phyloP scores from a whole-genome alignment of 2,113 vertebrate genomes.

The Ophiodon elongatus region DNA sequence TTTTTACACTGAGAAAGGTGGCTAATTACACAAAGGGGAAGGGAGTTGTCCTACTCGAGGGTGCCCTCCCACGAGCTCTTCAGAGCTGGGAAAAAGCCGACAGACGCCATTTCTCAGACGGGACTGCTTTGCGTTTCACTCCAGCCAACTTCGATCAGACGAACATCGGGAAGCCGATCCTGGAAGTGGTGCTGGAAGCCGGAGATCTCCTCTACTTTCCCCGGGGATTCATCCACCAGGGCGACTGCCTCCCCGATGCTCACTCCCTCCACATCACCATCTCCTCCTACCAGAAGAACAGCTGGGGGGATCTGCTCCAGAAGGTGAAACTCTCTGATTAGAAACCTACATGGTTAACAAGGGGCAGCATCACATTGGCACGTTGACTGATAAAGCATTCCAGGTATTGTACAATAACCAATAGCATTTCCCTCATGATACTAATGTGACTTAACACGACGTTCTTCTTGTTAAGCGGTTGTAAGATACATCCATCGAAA shows the following conservation, averaged over 20 bases:
- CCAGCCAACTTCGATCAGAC: slow-evolving; percentile 89
- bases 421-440: not conserved
- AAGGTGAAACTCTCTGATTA: slow-evolving; percentile 77
- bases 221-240: slow-evolving; percentile 96
- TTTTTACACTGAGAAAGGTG: not conserved
- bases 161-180: slow-evolving; percentile 88
- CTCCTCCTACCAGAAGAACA: slow-evolving; percentile 95
- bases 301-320: slow-evolving; percentile 93
- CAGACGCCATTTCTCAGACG: not conserved
- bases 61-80: not conserved
- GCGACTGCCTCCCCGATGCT: slow-evolving; percentile 86
- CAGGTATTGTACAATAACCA: not conserved
- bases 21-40: not conserved
- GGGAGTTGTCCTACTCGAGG: not conserved
- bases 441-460: not conserved
- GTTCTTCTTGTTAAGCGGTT: not conserved
- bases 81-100: not conserved
- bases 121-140: slow-evolving; percentile 12
- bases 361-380: not conserved
- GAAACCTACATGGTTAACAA: not conserved
- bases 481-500: not conserved
- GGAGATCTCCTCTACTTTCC: slow-evolving; percentile 97
- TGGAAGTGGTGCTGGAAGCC: slow-evolving; percentile 92
- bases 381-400: not conserved
- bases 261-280: slow-evolving; percentile 96